A percentile compares a stretch with the other conserved stretches of the same genome.
phyloP scores from a whole-genome alignment of 2,888 invertebrate genomes.

The Liodrosophila aerea region DNA sequence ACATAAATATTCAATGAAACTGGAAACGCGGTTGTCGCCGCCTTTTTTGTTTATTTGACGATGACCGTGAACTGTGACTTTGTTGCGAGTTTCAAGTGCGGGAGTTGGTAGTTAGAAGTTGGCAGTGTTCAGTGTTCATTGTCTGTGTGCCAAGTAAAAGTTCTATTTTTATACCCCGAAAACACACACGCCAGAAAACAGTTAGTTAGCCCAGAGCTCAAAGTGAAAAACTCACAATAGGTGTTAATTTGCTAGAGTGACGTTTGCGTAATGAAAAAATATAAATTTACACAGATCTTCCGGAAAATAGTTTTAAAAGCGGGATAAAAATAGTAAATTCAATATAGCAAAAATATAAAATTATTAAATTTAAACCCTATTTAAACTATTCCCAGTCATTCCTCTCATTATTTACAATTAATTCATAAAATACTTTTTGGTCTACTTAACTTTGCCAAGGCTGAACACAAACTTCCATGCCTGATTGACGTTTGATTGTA shows the following conservation, averaged over 20 bases:
- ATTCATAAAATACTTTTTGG: too few relatives aligned
- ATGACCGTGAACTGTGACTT: conserved; percentile 46
- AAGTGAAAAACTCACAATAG: conserved; percentile 29
- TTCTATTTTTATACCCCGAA: conserved; percentile 40
- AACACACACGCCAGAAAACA: conserved; percentile 15
- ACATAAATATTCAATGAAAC: conserved; percentile 46
- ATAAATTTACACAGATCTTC: conserved; percentile 21
- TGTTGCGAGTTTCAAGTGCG: background rate
- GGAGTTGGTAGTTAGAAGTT: conserved; percentile 19
- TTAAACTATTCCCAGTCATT: too few relatives aligned
- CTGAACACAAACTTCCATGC: conserved; percentile 12
- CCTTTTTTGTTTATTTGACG: background rate
- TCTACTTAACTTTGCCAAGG: background rate
- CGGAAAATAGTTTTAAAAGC: conserved; percentile 13
- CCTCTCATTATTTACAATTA: too few relatives aligned
- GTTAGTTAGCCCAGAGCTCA: conserved; percentile 12
- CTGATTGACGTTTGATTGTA: conserved; percentile 24
- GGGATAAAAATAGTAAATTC: too few relatives aligned
- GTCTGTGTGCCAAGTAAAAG: too few relatives aligned
- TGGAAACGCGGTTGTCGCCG: background rate
- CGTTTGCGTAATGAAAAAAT: conserved; percentile 52
- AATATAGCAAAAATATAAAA: too few relatives aligned
- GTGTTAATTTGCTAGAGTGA: conserved; percentile 51
- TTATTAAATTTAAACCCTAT: too few relatives aligned
- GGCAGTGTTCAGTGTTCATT: too few relatives aligned